These are phyloP conservation scores for Pocota personata DNA, from an alignment of 2,888 invertebrate species.

Conservation along the genomic window DNA sequence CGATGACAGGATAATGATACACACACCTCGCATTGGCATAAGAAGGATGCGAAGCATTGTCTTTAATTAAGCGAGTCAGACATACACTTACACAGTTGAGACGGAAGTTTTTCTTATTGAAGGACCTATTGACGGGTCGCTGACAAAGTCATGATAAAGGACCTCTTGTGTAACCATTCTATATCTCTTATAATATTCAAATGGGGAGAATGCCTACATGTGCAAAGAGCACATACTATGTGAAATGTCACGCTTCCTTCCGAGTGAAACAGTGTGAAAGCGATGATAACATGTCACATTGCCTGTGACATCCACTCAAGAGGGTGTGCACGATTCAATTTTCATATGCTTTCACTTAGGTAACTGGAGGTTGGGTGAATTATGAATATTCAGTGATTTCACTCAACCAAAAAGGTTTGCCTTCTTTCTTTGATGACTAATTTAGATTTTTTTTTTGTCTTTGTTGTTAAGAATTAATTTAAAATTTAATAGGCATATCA, in stretches of 20 bases:
- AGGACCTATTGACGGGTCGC: constrained; percentile 66
- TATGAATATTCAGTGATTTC: constrained; percentile 53
- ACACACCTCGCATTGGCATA: constrained; percentile 1
- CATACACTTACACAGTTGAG: background rate
- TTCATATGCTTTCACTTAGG: background rate
- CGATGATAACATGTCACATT: constrained; percentile 51
- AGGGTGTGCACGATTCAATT: constrained; percentile 62
- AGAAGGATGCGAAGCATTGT: constrained; percentile 28
- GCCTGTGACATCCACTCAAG: constrained; percentile 33
- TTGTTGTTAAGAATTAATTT: constrained; percentile 21
- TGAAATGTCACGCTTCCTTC: constrained; percentile 64
- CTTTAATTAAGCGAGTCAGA: constrained; percentile 49
- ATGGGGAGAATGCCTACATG: constrained; percentile 14
- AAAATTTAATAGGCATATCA: constrained; percentile 17
- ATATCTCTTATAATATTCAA: constrained; percentile 54
- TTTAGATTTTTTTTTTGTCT: constrained; percentile 26
- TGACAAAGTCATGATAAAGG: constrained; percentile 69
- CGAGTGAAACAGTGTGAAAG: constrained; percentile 30
- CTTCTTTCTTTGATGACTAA: constrained; percentile 52
- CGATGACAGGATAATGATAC: constrained; percentile 13
- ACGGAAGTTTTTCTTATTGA: constrained; percentile 55
- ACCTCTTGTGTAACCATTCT: constrained; percentile 6
- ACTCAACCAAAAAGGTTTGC: constrained; percentile 27
- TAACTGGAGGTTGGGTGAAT: background rate
- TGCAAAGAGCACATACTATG: background rate